Conservation (phyloP, 2,113 vertebrate species). For the Sorex araneus region DNA sequence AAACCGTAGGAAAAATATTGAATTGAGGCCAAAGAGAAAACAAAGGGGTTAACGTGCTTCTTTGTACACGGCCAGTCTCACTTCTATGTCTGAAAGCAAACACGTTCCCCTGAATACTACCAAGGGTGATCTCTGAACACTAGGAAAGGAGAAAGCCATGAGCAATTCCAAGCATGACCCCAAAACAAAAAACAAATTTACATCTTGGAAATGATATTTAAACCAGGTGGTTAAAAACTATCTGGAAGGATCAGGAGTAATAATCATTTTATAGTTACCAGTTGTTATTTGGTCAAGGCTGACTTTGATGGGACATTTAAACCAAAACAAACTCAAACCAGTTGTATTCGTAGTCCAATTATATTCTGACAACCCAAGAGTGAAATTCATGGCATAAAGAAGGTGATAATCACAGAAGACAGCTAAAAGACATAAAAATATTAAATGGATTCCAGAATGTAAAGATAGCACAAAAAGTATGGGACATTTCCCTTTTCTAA, state of each 20-base stretch:
- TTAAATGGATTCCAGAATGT: neutral
- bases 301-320: neutral
- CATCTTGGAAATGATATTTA: neutral
- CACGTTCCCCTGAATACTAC: too few relatives aligned
- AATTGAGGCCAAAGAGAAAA: too few relatives aligned
- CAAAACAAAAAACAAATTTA: too few relatives aligned
- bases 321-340: neutral
- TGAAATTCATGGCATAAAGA: neutral
- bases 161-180: too few relatives aligned
- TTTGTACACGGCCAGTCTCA: too few relatives aligned
- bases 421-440: neutral
- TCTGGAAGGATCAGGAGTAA: neutral
- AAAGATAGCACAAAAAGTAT: neutral
- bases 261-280: neutral
- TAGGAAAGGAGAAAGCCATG: too few relatives aligned
- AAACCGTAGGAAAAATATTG: neutral
- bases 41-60: too few relatives aligned
- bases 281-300: neutral
- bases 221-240: constrained; percentile 26
- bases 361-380: neutral
- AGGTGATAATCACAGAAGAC: neutral
- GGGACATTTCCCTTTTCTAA: neutral
- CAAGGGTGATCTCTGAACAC: too few relatives aligned
- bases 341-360: neutral
- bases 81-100: too few relatives aligned